These are phyloP conservation scores for Acleris literana DNA, from an alignment of 2,888 invertebrate species.

Conservation along the genomic window DNA sequence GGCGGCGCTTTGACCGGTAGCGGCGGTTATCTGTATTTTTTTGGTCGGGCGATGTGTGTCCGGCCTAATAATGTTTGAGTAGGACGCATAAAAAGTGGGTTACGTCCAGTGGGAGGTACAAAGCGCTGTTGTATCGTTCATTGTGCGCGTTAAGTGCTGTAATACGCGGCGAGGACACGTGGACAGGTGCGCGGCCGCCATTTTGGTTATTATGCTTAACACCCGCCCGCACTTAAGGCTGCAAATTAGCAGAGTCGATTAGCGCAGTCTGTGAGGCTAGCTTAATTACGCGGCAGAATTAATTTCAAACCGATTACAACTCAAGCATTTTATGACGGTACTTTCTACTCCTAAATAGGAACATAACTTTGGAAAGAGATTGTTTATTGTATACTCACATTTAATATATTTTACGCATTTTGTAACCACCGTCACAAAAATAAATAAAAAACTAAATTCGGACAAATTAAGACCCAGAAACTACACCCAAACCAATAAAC, in stretches of 20 bases:
- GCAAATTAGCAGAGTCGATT: constrained; percentile 25
- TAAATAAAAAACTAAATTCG: too few species aligned
- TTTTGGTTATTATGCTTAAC: constrained; percentile 34
- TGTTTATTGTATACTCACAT: too few species aligned
- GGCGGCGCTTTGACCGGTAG: constrained; percentile 79
- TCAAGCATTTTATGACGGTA: background rate
- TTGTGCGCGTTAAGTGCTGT: constrained; percentile 50
- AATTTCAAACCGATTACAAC: background rate
- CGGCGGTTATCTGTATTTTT: constrained; percentile 73
- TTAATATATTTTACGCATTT: too few species aligned
- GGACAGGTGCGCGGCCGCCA: constrained; percentile 38
- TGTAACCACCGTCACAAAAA: too few species aligned
- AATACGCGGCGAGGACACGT: constrained; percentile 41
- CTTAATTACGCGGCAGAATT: constrained; percentile 2
- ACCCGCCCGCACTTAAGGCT: constrained; percentile 30
- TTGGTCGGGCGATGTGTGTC: constrained; percentile 71
- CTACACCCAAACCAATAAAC: constrained; percentile 25
- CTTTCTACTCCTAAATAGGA: background rate
- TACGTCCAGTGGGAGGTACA: constrained; percentile 64
- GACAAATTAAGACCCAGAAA: constrained; percentile 21
- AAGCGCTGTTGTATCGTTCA: constrained; percentile 60
- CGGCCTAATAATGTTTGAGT: constrained; percentile 79
- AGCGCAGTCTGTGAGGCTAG: background rate
- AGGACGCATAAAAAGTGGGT: constrained; percentile 71
- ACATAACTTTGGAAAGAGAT: too few species aligned